Evolutionary conservation across 2,113 vertebrate species (phyloP).

Genomic region (Thalassoma bifasciatum): DNA sequence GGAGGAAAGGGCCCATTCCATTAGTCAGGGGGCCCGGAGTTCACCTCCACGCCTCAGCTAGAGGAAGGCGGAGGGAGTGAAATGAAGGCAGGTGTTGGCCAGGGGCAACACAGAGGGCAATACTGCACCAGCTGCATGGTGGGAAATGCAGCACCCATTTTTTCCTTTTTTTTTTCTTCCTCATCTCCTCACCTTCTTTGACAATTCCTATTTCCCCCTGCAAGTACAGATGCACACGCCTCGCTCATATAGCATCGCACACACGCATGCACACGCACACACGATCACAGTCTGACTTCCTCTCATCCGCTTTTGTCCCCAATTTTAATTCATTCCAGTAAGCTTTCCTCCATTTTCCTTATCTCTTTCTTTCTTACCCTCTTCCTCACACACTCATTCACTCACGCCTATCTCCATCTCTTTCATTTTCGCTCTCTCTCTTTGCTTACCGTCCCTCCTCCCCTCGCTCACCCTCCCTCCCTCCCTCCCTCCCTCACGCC

Average conservation of each 20-base stretch:
- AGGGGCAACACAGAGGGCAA: conserved; percentile 72
- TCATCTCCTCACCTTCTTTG: conserved; percentile 41
- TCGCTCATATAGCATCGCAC: conserved; percentile 33
- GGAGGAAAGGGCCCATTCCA: conserved; percentile 79
- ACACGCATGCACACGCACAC: conserved; percentile 33
- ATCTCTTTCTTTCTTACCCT: conserved; percentile 73
- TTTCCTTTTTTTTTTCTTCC: conserved; percentile 5
- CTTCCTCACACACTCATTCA: conserved; percentile 68
- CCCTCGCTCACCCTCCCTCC: no score
- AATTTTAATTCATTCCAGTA: conserved; percentile 78
- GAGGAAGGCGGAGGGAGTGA: conserved; percentile 65
- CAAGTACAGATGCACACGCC: conserved; percentile 47
- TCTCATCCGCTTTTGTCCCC: conserved; percentile 74
- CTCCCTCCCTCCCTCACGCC: conserved; percentile 34
- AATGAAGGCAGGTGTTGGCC: conserved; percentile 79
- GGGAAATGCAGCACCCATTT: conserved; percentile 61
- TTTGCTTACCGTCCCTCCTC: conserved; percentile 53
- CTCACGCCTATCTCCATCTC: conserved; percentile 75
- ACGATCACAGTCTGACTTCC: conserved; percentile 46
- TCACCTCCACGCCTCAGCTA: conserved; percentile 64
- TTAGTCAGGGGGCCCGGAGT: conserved; percentile 78
- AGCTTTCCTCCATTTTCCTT: conserved; percentile 80
- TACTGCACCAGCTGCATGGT: conserved; percentile 73
- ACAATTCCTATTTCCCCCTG: conserved; percentile 61
- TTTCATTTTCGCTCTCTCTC: conserved; percentile 75